Conservation (phyloP, 2,888 invertebrate genomes). For the Linnaemya tessellans region DNA sequence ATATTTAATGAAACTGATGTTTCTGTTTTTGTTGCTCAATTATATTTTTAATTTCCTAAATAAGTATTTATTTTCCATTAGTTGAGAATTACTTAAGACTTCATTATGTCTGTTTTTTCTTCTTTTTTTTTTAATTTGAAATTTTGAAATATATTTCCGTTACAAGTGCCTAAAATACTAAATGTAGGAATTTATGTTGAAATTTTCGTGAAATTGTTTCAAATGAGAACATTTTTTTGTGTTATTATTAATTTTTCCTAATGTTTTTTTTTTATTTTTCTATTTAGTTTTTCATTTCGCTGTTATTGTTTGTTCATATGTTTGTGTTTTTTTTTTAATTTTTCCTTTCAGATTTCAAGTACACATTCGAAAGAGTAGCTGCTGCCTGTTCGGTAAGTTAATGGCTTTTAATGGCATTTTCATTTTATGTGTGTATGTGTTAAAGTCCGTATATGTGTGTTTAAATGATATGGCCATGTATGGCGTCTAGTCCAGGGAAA, state of each 20-base stretch:
- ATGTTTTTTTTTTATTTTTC: slow-evolving; percentile 14
- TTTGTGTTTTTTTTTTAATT: slow-evolving; percentile 3
- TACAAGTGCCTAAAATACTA: slow-evolving; percentile 25
- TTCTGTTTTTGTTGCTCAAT: not conserved
- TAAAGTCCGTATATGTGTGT: slow-evolving; percentile 14
- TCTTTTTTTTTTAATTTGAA: not conserved
- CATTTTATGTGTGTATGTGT: not conserved
- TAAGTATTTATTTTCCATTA: not conserved
- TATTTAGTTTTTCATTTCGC: slow-evolving; percentile 13
- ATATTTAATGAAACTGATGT: not conserved
- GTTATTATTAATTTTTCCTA: slow-evolving; percentile 34
- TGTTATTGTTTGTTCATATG: slow-evolving; percentile 51
- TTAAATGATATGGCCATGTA: slow-evolving; percentile 29
- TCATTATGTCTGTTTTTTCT: slow-evolving; percentile 10
- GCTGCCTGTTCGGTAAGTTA: slow-evolving; percentile 51
- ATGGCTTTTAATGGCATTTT: slow-evolving; percentile 70
- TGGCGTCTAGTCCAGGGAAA: slow-evolving; percentile 44
- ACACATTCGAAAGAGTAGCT: slow-evolving; percentile 29
- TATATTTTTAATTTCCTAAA: not conserved
- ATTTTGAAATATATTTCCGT: slow-evolving; percentile 52
- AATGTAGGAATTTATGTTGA: slow-evolving; percentile 6
- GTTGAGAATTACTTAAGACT: slow-evolving; percentile 7
- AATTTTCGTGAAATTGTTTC: slow-evolving; percentile 35
- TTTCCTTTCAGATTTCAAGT: slow-evolving; percentile 26
- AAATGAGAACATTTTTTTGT: slow-evolving; percentile 23